Percentiles rank a stretch among this genome's conserved stretches.
Evolutionary conservation across 2,888 invertebrate species (phyloP).

Genomic region (Acronicta alni): DNA sequence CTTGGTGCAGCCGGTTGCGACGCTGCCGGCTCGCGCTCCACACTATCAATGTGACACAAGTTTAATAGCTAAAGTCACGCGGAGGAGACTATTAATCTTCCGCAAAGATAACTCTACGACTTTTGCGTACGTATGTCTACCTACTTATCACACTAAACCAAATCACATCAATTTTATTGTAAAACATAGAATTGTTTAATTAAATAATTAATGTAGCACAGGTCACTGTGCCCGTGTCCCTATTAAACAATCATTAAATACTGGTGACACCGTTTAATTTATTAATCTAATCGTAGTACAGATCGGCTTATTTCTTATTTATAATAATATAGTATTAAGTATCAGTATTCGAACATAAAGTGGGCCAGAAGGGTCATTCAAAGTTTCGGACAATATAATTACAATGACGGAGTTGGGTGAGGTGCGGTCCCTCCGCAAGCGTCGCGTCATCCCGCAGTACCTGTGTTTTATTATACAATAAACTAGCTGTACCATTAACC

Average conservation of each 20-base stretch:
- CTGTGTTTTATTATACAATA: slow-evolving; percentile 5
- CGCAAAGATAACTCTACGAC: slow-evolving; percentile 59
- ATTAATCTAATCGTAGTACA: slow-evolving; percentile 16
- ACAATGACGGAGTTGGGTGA: slow-evolving; percentile 3
- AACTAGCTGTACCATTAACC: neutral
- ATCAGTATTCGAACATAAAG: slow-evolving; percentile 4
- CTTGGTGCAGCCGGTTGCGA: slow-evolving; percentile 25
- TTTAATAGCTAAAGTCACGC: slow-evolving; percentile 66
- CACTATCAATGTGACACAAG: slow-evolving; percentile 58
- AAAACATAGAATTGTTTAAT: slow-evolving; percentile 34
- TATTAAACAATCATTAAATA: slow-evolving; percentile 23
- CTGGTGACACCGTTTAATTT: slow-evolving; percentile 11
- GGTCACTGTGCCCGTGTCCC: neutral
- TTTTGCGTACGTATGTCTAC: slow-evolving; percentile 40
- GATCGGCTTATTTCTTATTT: neutral
- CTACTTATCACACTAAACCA: slow-evolving; percentile 46
- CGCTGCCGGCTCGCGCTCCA: slow-evolving; percentile 4
- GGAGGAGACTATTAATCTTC: slow-evolving; percentile 66
- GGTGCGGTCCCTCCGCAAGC: neutral
- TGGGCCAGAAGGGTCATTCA: slow-evolving; percentile 9
- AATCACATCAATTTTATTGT: slow-evolving; percentile 47
- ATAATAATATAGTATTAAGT: slow-evolving; percentile 5
- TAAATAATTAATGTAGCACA: slow-evolving; percentile 31
- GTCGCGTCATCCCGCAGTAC: slow-evolving; percentile 6
- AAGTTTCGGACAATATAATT: slow-evolving; percentile 3